phyloP scores from a whole-genome alignment of 2,888 invertebrate species.

The Lepidocyrtinus sp. region DNA sequence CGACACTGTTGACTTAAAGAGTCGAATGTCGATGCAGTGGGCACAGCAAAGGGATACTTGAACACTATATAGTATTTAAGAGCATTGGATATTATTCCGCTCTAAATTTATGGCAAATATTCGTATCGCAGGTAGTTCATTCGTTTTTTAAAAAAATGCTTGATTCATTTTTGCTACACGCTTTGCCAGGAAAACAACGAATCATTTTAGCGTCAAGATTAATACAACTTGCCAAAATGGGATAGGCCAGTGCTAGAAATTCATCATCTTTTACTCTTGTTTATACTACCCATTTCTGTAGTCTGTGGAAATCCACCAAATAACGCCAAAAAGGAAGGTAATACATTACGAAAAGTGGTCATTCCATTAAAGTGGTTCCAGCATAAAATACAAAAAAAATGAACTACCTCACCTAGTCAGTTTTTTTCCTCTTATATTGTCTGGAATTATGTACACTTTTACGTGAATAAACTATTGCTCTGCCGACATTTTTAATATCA shows the following conservation, averaged over 20 bases:
- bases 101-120: neutral
- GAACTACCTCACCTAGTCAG: neutral
- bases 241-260: neutral
- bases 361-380: conserved; percentile 3
- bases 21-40: neutral
- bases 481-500: neutral
- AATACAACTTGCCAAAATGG: neutral
- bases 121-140: neutral
- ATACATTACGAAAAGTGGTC: neutral
- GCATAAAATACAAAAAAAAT: neutral
- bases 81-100: neutral
- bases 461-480: neutral
- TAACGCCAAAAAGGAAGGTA: neutral
- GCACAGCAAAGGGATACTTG: neutral
- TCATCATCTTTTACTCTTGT: neutral
- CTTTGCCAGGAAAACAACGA: neutral
- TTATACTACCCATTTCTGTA: neutral
- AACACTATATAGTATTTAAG: neutral
- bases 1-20: neutral
- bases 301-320: neutral
- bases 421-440: neutral
- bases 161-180: neutral
- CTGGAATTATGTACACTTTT: neutral
- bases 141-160: neutral
- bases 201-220: neutral